Percentiles rank a stretch among this genome's conserved stretches.
Evolutionary conservation across 2,888 invertebrate species (phyloP).

Genomic region (Plebejus anna): DNA sequence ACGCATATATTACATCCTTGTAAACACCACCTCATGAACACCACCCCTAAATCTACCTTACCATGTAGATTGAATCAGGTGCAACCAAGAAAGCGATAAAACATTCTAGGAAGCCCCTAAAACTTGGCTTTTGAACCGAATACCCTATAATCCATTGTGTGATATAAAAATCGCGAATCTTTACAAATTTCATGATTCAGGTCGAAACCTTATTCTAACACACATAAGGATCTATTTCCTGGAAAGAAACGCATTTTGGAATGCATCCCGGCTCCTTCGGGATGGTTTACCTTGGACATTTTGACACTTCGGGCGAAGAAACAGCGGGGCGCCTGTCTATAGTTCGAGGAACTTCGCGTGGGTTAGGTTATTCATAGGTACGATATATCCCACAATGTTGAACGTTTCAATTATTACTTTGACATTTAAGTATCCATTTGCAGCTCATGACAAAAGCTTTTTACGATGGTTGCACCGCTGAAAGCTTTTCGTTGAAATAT

Average conservation of each 20-base stretch:
- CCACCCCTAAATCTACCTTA: not conserved
- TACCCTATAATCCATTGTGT: constrained; percentile 3
- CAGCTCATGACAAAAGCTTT: constrained; percentile 34
- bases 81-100: constrained; percentile 1
- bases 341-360: constrained; percentile 71
- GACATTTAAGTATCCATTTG: constrained; percentile 20
- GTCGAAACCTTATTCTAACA: constrained; percentile 18
- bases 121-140: constrained; percentile 9
- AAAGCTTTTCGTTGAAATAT: not conserved
- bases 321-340: constrained; percentile 67
- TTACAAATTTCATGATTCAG: constrained; percentile 10
- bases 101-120: constrained; percentile 15
- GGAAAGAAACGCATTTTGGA: constrained; percentile 1
- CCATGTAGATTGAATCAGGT: constrained; percentile 4
- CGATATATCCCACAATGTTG: constrained; percentile 61
- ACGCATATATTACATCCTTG: not conserved
- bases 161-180: constrained; percentile 17
- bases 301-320: constrained; percentile 76
- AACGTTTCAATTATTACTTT: constrained; percentile 58
- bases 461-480: not conserved
- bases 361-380: constrained; percentile 44
- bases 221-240: constrained; percentile 34
- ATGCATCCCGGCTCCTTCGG: constrained; percentile 45
- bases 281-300: constrained; percentile 68
- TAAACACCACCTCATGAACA: not conserved